These are phyloP conservation scores for Strigamia transsilvanica DNA, from an alignment of 2,888 invertebrate genomes.

Conservation along the genomic window DNA sequence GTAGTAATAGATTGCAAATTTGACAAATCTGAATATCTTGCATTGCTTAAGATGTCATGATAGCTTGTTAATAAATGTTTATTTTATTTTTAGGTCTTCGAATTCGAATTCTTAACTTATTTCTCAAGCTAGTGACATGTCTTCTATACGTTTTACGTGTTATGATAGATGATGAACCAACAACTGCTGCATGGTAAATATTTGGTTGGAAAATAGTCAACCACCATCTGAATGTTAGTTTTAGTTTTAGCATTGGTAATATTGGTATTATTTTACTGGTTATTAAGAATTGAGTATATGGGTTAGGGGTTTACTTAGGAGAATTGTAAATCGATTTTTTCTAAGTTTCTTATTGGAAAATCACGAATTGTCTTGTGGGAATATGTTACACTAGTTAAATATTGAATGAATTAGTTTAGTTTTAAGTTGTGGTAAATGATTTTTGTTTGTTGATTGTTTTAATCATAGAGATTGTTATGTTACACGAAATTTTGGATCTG, in stretches of 20 bases:
- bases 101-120: constrained; percentile 95
- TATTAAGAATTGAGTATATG: no score
- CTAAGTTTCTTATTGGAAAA: no score
- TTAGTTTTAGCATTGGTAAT: background rate
- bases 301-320: no score
- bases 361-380: no score
- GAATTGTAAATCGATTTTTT: no score
- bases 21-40: background rate
- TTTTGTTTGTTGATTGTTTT: no score
- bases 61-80: background rate
- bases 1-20: background rate
- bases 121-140: constrained; percentile 96
- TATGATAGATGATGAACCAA: constrained; percentile 86
- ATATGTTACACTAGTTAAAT: no score
- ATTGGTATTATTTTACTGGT: no score
- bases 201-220: background rate
- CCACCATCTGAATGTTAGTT: background rate
- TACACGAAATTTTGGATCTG: no score
- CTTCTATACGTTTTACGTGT: constrained; percentile 94
- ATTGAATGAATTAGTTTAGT: no score
- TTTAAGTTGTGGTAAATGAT: no score
- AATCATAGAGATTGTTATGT: no score
- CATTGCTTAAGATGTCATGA: background rate
- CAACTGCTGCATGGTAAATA: constrained; percentile 85
- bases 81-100: constrained; percentile 81